These are phyloP conservation scores for Aplochiton taeniatus DNA, from an alignment of 2,797 vertebrate species.

Conservation along the genomic window DNA sequence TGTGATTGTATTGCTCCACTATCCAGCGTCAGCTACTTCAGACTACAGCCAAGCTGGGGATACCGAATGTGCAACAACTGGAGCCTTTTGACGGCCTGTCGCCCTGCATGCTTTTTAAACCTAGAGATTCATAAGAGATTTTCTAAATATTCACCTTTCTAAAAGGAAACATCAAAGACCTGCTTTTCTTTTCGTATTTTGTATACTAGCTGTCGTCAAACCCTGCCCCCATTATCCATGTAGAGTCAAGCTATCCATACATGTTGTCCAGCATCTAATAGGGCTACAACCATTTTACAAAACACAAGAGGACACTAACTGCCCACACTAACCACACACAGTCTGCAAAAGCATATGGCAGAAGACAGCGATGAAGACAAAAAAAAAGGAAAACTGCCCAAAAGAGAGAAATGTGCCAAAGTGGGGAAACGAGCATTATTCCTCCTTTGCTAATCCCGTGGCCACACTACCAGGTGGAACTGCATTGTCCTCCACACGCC, in stretches of 20 bases:
- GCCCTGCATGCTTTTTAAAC: conserved; percentile 65
- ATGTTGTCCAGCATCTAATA: conserved; percentile 52
- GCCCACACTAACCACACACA: conserved; percentile 31
- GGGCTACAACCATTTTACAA: conserved; percentile 59
- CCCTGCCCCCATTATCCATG: conserved; percentile 29
- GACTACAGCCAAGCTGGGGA: conserved; percentile 45
- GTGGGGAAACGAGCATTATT: conserved; percentile 52
- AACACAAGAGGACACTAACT: conserved; percentile 41
- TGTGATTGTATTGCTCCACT: conserved; percentile 57
- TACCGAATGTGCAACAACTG: conserved; percentile 57
- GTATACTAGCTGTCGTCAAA: conserved; percentile 4
- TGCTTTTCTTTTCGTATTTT: background rate
- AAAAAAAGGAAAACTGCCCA: conserved; percentile 38
- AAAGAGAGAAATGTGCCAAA: conserved; percentile 53
- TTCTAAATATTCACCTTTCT: conserved; percentile 66
- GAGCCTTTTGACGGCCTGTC: conserved; percentile 51
- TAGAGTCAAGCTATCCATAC: conserved; percentile 50
- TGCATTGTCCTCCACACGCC: conserved; percentile 36
- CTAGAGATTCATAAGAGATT: conserved; percentile 50
- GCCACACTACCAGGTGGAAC: conserved; percentile 20
- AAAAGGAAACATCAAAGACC: conserved; percentile 24
- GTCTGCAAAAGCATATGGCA: conserved; percentile 32
- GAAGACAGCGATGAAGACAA: conserved; percentile 51
- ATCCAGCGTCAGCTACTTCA: conserved; percentile 39
- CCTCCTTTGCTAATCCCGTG: conserved; percentile 22